Evolutionary conservation across 2,113 vertebrate genomes (phyloP).

Genomic region (Probosciger aterrimus): DNA sequence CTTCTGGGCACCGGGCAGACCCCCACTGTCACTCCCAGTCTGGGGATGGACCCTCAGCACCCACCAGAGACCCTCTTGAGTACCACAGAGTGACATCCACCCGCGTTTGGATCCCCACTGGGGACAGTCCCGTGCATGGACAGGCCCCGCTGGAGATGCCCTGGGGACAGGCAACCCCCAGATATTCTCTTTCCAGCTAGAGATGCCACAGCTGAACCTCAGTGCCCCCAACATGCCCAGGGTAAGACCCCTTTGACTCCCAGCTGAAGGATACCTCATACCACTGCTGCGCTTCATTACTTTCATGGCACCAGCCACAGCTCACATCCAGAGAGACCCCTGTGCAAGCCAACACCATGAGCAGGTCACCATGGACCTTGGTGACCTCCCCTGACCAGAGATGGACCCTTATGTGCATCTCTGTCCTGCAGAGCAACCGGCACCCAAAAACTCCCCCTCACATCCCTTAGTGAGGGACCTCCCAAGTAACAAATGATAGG

Average conservation of each 20-base stretch:
- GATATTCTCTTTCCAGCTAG: background rate
- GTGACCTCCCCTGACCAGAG: background rate
- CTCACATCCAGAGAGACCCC: background rate
- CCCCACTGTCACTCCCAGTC: background rate
- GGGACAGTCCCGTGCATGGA: background rate
- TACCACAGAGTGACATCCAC: background rate
- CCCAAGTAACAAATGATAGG: accelerated
- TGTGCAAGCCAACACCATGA: background rate
- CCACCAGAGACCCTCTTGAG: background rate
- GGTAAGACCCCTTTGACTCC: background rate
- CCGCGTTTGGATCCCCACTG: background rate
- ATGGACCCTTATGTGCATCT: too few species aligned
- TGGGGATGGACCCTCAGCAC: background rate
- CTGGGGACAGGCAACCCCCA: background rate
- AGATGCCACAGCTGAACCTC: background rate
- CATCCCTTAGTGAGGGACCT: background rate
- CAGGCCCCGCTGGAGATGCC: background rate
- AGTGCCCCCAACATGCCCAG: background rate
- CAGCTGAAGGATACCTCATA: background rate
- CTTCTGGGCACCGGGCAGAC: background rate
- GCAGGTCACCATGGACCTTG: background rate
- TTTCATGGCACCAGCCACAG: too few species aligned
- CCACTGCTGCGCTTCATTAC: background rate
- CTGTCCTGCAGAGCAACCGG: background rate
- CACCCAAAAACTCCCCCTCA: background rate